Evolutionary conservation across 2,113 vertebrate genomes (phyloP).

Genomic region (Mustela lutreola): DNA sequence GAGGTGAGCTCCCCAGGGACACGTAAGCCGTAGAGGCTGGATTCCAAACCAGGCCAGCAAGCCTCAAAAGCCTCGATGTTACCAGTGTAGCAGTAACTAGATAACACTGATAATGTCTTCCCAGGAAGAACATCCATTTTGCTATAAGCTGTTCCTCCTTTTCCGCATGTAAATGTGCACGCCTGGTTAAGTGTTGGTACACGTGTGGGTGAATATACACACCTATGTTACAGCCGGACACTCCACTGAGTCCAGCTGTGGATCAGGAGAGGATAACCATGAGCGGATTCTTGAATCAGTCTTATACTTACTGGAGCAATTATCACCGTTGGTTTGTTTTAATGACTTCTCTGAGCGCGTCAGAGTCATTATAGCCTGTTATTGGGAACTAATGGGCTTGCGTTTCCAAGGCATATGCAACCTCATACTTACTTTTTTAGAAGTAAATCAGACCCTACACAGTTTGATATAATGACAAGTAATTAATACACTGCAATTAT

Average conservation of each 20-base stretch:
- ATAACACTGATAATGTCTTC: background rate
- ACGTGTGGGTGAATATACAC: background rate
- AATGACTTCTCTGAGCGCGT: constrained; percentile 61
- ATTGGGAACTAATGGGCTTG: constrained; percentile 63
- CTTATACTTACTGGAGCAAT: constrained; percentile 53
- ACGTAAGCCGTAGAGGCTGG: background rate
- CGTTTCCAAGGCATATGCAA: constrained; percentile 63
- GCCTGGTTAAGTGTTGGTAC: background rate
- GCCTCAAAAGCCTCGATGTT: background rate
- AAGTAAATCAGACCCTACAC: constrained; percentile 59
- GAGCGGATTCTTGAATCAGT: constrained; percentile 60
- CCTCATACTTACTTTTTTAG: constrained; percentile 55
- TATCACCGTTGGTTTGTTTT: constrained; percentile 66
- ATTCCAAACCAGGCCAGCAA: background rate
- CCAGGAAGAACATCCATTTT: background rate
- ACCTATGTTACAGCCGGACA: background rate
- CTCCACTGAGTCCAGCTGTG: background rate
- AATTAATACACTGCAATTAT: constrained; percentile 58
- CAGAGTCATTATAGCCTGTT: constrained; percentile 23
- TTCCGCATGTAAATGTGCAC: background rate
- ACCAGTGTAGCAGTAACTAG: background rate
- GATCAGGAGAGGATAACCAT: background rate
- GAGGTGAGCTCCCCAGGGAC: background rate
- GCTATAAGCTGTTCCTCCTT: background rate
- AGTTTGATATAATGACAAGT: constrained; percentile 57